Percentiles rank a stretch among this genome's conserved stretches.
Conservation (phyloP, 2,113 vertebrate genomes). For the Lepus americanus region DNA sequence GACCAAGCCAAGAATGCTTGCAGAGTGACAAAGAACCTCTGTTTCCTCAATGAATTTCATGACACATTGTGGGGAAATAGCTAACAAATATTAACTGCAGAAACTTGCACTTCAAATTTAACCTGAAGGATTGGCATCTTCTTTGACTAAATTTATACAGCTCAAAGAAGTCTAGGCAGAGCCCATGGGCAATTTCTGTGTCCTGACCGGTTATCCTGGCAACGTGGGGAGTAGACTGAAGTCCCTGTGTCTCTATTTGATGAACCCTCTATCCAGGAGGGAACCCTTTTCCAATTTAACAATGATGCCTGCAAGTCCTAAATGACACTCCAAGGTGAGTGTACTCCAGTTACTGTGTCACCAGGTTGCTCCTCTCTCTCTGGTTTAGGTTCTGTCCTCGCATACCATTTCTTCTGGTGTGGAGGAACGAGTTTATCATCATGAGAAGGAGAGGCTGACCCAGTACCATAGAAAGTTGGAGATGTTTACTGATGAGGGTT, state of each 20-base stretch:
- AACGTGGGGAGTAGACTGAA: not conserved
- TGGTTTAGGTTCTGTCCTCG: not conserved
- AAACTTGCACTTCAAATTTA: not conserved
- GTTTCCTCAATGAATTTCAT: conserved; percentile 26
- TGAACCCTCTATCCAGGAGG: not conserved
- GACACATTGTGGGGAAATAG: not conserved
- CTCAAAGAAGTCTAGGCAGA: not conserved
- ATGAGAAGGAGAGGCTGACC: not conserved
- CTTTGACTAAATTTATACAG: not conserved
- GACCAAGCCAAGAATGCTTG: conserved; percentile 7
- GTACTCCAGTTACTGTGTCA: not conserved
- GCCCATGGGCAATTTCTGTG: not conserved
- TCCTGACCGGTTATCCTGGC: not conserved
- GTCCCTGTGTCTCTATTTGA: not conserved
- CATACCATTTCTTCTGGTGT: not conserved
- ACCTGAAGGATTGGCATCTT: conserved; percentile 25
- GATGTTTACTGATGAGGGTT: not conserved
- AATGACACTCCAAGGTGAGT: not conserved
- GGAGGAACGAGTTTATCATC: not conserved
- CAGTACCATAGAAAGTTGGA: not conserved
- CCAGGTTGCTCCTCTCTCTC: not conserved
- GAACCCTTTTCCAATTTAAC: not conserved
- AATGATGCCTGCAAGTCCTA: not conserved
- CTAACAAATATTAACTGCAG: not conserved
- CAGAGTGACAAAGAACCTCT: not conserved